Percentiles rank a stretch among this genome's conserved stretches.
These are phyloP conservation scores for Orchesella cincta DNA, from an alignment of 1,140 invertebrate species.

Conservation along the genomic window DNA sequence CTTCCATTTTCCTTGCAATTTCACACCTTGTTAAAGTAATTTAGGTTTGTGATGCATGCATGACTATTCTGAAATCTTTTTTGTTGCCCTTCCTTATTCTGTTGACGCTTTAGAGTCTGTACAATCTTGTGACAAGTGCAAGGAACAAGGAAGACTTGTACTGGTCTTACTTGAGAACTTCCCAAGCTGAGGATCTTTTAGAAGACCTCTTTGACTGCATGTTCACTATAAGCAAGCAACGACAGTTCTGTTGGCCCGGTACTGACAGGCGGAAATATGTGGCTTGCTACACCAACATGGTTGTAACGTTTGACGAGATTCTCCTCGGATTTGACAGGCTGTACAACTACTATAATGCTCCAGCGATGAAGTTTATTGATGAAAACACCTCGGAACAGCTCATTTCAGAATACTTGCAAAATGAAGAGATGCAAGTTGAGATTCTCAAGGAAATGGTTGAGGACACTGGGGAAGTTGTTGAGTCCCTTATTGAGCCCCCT, in stretches of 20 bases:
- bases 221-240: neutral
- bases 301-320: constrained; percentile 30
- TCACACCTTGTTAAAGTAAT: neutral
- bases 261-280: neutral
- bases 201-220: constrained; percentile 6
- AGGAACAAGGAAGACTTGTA: neutral
- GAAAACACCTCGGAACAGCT: neutral
- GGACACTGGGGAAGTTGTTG: neutral
- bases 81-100: neutral
- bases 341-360: neutral
- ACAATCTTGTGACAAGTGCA: neutral
- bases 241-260: constrained; percentile 21
- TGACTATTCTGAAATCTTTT: neutral
- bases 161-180: neutral
- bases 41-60: neutral
- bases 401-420: neutral
- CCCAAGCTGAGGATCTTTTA: constrained; percentile 11
- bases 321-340: neutral
- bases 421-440: neutral
- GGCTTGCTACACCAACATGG: constrained; percentile 27
- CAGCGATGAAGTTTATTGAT: neutral
- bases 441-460: neutral
- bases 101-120: neutral
- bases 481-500: neutral
- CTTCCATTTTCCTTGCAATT: neutral